A percentile compares a stretch with the other conserved stretches of the same genome.
phyloP scores from a whole-genome alignment of 2,888 invertebrate species.

The Pachydiplax longipennis region DNA sequence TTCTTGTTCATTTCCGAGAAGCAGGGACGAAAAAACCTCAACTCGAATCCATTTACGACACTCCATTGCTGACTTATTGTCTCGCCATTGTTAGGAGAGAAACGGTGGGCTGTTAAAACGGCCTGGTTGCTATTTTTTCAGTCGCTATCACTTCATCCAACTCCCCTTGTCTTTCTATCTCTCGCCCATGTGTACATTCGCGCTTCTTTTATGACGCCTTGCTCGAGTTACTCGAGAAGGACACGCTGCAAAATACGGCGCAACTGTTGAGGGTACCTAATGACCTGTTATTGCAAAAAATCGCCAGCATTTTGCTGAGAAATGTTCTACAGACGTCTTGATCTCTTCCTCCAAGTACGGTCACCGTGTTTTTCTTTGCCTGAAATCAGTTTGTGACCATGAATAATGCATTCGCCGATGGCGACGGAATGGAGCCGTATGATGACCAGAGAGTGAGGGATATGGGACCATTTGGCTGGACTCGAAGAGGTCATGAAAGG shows the following conservation, averaged over 20 bases:
- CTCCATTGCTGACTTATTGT: neutral
- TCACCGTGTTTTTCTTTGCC: neutral
- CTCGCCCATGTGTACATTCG: neutral
- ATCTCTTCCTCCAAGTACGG: neutral
- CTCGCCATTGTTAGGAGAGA: neutral
- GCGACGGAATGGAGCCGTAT: neutral
- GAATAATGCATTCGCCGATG: neutral
- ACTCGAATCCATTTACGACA: neutral
- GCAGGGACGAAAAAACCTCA: neutral
- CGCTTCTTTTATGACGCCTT: neutral
- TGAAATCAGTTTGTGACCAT: neutral
- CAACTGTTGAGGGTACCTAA: neutral
- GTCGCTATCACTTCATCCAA: neutral
- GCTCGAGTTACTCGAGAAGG: neutral
- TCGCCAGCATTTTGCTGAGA: neutral
- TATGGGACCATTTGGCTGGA: neutral
- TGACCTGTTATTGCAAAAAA: neutral
- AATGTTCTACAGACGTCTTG: neutral
- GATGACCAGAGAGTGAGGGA: neutral
- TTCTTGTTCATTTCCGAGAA: neutral
- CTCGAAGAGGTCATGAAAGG: neutral
- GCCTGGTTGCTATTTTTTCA: neutral
- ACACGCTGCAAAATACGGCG: neutral
- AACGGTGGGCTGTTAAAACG: neutral
- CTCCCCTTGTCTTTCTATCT: neutral